Conservation (phyloP, 2,113 vertebrate species). For the Neofelis nebulosa region DNA sequence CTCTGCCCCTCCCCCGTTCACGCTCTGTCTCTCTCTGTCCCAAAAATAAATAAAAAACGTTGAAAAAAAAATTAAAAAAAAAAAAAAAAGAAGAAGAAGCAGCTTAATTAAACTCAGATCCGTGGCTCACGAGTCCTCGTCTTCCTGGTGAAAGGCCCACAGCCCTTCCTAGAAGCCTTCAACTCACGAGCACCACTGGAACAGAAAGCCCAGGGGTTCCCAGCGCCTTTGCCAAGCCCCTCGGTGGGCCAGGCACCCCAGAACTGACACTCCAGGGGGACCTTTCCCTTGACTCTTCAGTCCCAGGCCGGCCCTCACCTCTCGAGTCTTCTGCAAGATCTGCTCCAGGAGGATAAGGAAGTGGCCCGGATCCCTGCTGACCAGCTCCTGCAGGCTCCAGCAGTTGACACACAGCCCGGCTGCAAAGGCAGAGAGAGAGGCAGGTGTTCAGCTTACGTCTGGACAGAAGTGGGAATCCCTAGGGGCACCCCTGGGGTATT, state of each 20-base stretch:
- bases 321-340: constrained; percentile 92
- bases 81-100: no score
- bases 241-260: background rate
- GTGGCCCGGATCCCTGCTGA: constrained; percentile 93
- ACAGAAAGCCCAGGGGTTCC: background rate
- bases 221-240: background rate
- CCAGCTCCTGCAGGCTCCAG: constrained; percentile 97
- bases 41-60: no score
- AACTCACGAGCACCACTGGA: background rate
- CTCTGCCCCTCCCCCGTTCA: no score
- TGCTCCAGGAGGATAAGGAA: constrained; percentile 96
- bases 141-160: background rate
- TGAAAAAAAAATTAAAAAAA: no score
- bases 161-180: background rate
- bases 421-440: constrained; percentile 60
- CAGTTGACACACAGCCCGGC: constrained; percentile 96
- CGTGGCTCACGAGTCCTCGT: fast-evolving
- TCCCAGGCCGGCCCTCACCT: constrained; percentile 83
- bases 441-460: background rate
- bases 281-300: fast-evolving
- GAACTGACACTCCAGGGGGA: background rate
- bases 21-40: no score
- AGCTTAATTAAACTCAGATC: background rate
- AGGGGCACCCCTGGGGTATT: background rate
- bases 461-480: background rate